phyloP scores from a whole-genome alignment of 2,888 invertebrate species.

The Stenurella melanura region DNA sequence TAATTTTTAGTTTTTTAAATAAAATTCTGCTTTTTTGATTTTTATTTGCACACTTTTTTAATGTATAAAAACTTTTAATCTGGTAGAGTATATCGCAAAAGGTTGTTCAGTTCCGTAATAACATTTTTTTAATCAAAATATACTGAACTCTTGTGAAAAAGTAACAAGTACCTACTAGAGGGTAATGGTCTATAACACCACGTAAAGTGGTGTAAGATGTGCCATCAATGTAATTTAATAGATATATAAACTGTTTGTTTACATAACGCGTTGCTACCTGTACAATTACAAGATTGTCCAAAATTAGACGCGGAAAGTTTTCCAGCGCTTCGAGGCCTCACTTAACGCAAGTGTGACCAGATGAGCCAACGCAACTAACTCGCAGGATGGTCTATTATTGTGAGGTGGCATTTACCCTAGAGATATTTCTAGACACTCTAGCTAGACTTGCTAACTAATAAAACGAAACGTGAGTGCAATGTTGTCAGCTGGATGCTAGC shows the following conservation, averaged over 20 bases:
- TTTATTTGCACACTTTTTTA: too few species aligned
- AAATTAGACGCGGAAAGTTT: conserved; percentile 40
- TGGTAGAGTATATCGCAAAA: too few species aligned
- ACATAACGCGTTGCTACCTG: conserved; percentile 24
- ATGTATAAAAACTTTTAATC: too few species aligned
- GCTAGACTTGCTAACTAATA: conserved; percentile 63
- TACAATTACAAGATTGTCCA: conserved; percentile 12
- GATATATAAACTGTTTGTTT: conserved; percentile 12
- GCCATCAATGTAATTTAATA: not conserved
- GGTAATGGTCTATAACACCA: not conserved
- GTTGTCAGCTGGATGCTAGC: conserved; percentile 69
- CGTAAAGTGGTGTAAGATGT: not conserved
- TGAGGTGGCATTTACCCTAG: conserved; percentile 71
- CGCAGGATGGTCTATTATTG: conserved; percentile 57
- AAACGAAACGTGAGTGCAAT: conserved; percentile 63
- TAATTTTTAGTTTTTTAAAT: too few species aligned
- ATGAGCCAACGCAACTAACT: conserved; percentile 57
- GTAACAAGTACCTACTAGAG: not conserved
- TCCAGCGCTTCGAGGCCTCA: conserved; percentile 29
- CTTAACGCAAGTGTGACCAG: conserved; percentile 18
- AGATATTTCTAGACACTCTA: conserved; percentile 71
- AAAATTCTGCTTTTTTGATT: too few species aligned
- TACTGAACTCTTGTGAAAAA: too few species aligned
- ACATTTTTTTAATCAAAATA: too few species aligned
- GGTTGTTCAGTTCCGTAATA: too few species aligned